Percentiles rank a stretch among this genome's conserved stretches.
These are phyloP conservation scores for Rhabditophanes sp. DNA, from an alignment of 2,888 invertebrate species.

Conservation along the genomic window DNA sequence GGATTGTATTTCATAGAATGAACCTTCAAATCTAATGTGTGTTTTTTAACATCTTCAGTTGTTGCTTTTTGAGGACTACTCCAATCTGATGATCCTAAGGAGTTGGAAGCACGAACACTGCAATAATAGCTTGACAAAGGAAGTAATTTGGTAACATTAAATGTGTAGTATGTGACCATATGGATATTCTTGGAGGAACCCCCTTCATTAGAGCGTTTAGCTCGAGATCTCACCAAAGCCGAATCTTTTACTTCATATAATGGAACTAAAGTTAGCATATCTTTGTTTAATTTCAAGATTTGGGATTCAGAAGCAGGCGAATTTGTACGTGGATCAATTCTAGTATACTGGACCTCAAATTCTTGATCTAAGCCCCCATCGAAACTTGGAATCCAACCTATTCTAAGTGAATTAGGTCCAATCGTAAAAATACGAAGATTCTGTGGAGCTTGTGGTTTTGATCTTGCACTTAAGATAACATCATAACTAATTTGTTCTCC, in stretches of 20 bases:
- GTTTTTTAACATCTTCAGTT: conserved; percentile 25
- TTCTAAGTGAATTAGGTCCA: conserved; percentile 17
- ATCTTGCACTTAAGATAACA: too few relatives aligned
- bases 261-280: background rate
- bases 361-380: conserved; percentile 34
- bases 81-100: conserved; percentile 28
- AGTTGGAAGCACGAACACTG: conserved; percentile 16
- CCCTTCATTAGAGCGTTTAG: background rate
- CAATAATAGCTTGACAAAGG: conserved; percentile 27
- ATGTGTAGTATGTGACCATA: conserved; percentile 10
- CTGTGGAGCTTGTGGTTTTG: conserved; percentile 21
- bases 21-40: background rate
- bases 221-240: background rate
- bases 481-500: conserved; percentile 14
- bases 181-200: background rate
- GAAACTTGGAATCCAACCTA: conserved; percentile 39
- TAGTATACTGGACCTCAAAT: conserved; percentile 22
- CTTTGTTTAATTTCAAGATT: background rate
- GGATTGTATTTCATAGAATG: conserved; percentile 7
- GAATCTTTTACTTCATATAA: background rate
- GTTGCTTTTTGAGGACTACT: conserved; percentile 19
- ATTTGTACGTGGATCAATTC: conserved; percentile 11
- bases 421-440: conserved; percentile 17
- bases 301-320: too few relatives aligned
- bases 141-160: conserved; percentile 26